Evolutionary conservation across 2,888 invertebrate genomes (phyloP), one percentile per base, ranked within the genome.

Genomic region (Crematogaster levior): DNA sequence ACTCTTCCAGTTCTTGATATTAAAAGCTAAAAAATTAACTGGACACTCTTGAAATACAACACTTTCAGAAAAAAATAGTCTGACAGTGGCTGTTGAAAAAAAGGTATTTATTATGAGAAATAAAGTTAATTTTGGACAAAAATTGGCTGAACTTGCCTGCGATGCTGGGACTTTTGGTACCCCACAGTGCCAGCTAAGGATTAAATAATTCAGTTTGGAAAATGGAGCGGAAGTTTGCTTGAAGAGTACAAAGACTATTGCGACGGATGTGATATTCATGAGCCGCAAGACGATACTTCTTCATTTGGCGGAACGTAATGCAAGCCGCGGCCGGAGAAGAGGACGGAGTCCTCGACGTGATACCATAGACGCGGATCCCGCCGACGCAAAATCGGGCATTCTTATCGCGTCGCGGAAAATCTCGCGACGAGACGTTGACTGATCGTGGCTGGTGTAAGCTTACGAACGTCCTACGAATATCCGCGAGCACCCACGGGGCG

Each of bases 141-240:
- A n/a, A n/a, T n/a, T n/a, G n/a, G n/a, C n/a, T n/a, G n/a, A n/a
- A n/a, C n/a, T n/a, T n/a, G n/a, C n/a, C n/a, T n/a, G n/a, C n/a
- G n/a, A n/a, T n/a, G n/a, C n/a, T n/a, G n/a, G n/a, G n/a, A n/a
- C n/a, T n/a, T n/a, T n/a, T n/a, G n/a, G n/a, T n/a, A n/a, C n/a
- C n/a, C n/a, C n/a, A n/a, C n/a, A n/a, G n/a, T n/a, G n/a, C n/a
- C n/a, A n/a, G 24, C 37, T n/a, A 63, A 6, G 65, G 51, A 40
- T 84, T 86, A 89, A 89, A 88, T 88, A 88, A 88, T 88, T 89
- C 89, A 86, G 87, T 83, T 89, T 88, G 81, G 89, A 83, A 87
- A 89, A 89, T 89, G 88, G 87, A 86, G 81, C 84, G 87, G 85
- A 89, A 88, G 88, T 81, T n/a, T 77, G 83, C 85, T 87, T 80